A percentile compares a stretch with the other conserved stretches of the same genome.
Evolutionary conservation across 2,113 vertebrate species (phyloP).

Genomic region (Spheniscus mendiculus): DNA sequence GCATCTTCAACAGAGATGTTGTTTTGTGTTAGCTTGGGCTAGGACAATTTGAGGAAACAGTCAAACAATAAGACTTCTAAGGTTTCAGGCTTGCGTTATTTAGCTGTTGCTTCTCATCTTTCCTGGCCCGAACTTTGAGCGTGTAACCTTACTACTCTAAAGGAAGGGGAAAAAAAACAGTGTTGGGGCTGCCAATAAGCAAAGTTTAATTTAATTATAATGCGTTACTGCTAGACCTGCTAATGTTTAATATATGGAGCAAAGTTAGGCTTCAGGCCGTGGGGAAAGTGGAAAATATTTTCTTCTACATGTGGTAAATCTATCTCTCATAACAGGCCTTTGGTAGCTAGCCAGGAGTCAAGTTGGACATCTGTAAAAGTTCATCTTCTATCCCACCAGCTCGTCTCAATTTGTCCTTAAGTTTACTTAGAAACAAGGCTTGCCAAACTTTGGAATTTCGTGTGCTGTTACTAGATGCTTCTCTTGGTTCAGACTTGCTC

Average conservation of each 20-base stretch:
- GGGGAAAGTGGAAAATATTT: conserved; percentile 7
- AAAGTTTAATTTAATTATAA: neutral
- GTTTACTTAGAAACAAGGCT: neutral
- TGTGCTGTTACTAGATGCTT: neutral
- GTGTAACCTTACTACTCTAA: neutral
- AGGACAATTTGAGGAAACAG: neutral
- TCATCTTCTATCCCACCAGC: neutral
- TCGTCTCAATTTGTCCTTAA: neutral
- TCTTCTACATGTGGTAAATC: neutral
- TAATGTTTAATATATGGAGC: neutral
- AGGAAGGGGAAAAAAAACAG: neutral
- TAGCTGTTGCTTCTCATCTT: neutral
- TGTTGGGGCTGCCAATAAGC: neutral
- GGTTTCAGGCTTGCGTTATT: neutral
- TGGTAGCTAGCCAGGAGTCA: neutral
- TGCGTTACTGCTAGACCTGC: neutral
- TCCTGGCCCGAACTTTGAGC: neutral
- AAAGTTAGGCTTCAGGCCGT: neutral
- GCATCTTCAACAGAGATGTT: neutral
- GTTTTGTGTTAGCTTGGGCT: neutral
- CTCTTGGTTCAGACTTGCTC: neutral
- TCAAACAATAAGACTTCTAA: neutral
- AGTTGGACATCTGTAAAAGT: neutral
- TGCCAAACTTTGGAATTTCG: neutral
- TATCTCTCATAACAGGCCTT: neutral